Conservation (phyloP, 2,888 invertebrate genomes). For the Gymnocheta viridis region DNA sequence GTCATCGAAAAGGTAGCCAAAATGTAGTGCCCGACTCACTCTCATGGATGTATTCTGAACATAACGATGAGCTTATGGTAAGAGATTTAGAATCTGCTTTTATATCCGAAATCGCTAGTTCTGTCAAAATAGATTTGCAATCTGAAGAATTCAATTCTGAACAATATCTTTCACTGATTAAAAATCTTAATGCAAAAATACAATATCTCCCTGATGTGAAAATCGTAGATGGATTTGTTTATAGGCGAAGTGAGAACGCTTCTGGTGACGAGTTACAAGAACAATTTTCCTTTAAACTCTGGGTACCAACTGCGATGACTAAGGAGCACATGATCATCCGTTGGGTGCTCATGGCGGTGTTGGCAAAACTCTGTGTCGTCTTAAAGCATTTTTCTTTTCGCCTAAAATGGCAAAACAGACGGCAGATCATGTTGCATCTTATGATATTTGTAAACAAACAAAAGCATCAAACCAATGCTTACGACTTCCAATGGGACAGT, state of each 20-base stretch:
- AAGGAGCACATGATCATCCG: conserved; percentile 16
- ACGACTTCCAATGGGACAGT: conserved; percentile 29
- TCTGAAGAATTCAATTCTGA: background rate
- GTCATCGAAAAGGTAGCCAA: conserved; percentile 1
- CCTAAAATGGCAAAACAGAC: conserved; percentile 6
- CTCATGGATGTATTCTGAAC: background rate
- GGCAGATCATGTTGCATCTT: background rate
- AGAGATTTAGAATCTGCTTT: background rate
- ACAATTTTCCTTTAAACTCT: conserved; percentile 32
- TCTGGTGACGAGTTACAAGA: conserved; percentile 9
- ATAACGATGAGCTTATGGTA: background rate
- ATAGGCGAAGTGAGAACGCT: conserved; percentile 6
- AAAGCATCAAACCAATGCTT: conserved; percentile 15
- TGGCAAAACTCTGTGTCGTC: background rate
- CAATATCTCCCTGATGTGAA: background rate
- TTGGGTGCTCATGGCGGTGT: conserved; percentile 1
- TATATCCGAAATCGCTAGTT: background rate
- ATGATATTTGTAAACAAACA: conserved; percentile 19
- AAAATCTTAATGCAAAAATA: background rate
- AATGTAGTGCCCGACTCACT: background rate
- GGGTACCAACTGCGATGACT: conserved; percentile 2
- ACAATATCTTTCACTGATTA: background rate
- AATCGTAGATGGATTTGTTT: conserved; percentile 22
- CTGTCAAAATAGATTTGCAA: conserved; percentile 2
- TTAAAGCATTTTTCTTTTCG: conserved; percentile 2